Conservation (phyloP, 2,888 invertebrate genomes). For the Drosophila neoperkinsi region DNA sequence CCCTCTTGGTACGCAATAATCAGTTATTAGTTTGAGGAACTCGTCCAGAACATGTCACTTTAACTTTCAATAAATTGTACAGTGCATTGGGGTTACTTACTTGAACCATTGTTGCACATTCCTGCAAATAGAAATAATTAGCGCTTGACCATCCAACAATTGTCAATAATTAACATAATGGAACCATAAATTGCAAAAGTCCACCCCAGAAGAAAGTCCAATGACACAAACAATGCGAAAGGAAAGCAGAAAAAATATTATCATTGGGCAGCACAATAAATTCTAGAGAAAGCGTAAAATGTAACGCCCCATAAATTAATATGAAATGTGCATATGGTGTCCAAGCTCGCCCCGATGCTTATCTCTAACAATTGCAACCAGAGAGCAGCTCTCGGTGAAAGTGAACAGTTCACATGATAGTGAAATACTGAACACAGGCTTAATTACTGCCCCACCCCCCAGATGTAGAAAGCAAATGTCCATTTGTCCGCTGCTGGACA, state of each 20-base stretch:
- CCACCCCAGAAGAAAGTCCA: slow-evolving; percentile 71
- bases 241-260: slow-evolving; percentile 47
- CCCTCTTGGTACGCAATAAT: neutral
- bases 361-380: slow-evolving; percentile 55
- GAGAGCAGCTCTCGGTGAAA: slow-evolving; percentile 36
- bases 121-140: slow-evolving; percentile 57
- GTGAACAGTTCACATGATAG: slow-evolving; percentile 43
- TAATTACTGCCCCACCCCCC: slow-evolving; percentile 39
- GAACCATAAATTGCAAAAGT: slow-evolving; percentile 68
- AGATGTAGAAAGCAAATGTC: slow-evolving; percentile 58
- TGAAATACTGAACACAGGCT: slow-evolving; percentile 43
- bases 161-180: slow-evolving; percentile 83
- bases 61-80: slow-evolving; percentile 15
- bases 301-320: slow-evolving; percentile 81
- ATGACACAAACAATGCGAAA: slow-evolving; percentile 60
- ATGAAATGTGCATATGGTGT: slow-evolving; percentile 66
- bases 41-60: slow-evolving; percentile 1
- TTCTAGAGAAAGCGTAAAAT: slow-evolving; percentile 65
- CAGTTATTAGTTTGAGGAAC: neutral
- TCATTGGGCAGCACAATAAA: slow-evolving; percentile 48
- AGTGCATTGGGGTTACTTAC: slow-evolving; percentile 45
- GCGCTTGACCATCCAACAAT: slow-evolving; percentile 63
- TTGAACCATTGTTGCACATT: slow-evolving; percentile 8
- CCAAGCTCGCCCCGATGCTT: slow-evolving; percentile 30
- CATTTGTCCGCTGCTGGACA: slow-evolving; percentile 46